These are phyloP conservation scores for Orchestes rusci DNA, from an alignment of 2,888 invertebrate genomes.

Conservation along the genomic window DNA sequence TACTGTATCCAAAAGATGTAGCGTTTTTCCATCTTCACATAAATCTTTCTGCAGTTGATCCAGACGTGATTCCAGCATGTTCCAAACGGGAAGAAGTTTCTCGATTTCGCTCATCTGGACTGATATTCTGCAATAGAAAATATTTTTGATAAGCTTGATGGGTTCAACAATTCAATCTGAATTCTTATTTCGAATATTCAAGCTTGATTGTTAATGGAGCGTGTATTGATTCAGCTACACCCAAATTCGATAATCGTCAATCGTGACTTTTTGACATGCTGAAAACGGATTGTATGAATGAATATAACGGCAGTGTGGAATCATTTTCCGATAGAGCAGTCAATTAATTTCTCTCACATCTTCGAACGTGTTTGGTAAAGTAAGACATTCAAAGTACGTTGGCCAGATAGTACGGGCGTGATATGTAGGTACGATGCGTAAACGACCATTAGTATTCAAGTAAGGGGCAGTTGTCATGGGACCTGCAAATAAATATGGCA, in stretches of 20 bases:
- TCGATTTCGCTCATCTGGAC: slow-evolving; percentile 65
- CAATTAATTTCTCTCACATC: slow-evolving; percentile 32
- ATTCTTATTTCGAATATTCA: no score
- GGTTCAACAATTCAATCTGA: no score
- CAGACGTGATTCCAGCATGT: slow-evolving; percentile 68
- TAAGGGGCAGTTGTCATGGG: slow-evolving; percentile 22
- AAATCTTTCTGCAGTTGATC: slow-evolving; percentile 70
- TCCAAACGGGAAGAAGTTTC: slow-evolving; percentile 65
- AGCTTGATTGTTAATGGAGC: no score
- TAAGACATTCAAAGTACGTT: slow-evolving; percentile 33
- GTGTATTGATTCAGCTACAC: no score
- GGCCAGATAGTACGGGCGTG: slow-evolving; percentile 29
- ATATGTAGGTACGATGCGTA: slow-evolving; percentile 31
- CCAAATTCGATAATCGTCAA: no score
- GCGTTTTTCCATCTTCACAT: slow-evolving; percentile 60
- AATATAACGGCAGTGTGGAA: slow-evolving; percentile 29
- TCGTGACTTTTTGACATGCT: slow-evolving; percentile 24
- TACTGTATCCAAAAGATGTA: slow-evolving; percentile 48
- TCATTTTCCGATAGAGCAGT: slow-evolving; percentile 27
- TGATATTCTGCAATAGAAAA: slow-evolving; percentile 64
- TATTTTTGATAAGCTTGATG: no score
- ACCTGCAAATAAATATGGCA: slow-evolving; percentile 37
- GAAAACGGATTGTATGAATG: slow-evolving; percentile 27
- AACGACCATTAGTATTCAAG: slow-evolving; percentile 22
- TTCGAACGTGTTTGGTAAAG: slow-evolving; percentile 32